phyloP scores from a whole-genome alignment of 2,797 vertebrate genomes.

The Caiman crocodilus region DNA sequence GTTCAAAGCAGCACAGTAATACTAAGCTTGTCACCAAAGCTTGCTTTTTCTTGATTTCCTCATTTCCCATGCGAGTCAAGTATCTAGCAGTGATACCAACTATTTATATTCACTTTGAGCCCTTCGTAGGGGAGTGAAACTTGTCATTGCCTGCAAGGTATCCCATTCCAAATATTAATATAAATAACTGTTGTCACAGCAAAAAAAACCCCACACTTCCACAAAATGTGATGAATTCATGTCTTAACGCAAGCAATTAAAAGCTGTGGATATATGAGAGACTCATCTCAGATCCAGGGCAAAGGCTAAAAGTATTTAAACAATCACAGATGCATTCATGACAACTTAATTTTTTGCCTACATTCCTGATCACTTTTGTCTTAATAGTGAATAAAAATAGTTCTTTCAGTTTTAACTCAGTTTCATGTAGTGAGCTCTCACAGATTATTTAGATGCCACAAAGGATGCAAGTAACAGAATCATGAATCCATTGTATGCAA shows the following conservation, averaged over 20 bases:
- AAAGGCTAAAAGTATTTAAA: constrained; percentile 62
- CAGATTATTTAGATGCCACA: constrained; percentile 45
- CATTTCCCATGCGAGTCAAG: neutral
- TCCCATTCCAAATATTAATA: neutral
- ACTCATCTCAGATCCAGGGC: constrained; percentile 34
- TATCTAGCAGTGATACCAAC: neutral
- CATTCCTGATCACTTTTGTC: constrained; percentile 60
- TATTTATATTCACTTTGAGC: neutral
- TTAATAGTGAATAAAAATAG: constrained; percentile 34
- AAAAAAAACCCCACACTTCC: neutral
- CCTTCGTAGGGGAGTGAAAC: neutral
- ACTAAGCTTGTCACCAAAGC: constrained; percentile 4
- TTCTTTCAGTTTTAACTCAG: constrained; percentile 56
- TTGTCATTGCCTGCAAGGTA: neutral
- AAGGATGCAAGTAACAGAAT: constrained; percentile 28
- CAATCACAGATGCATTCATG: constrained; percentile 46
- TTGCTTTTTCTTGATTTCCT: neutral
- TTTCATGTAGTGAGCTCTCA: constrained; percentile 26
- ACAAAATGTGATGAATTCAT: neutral
- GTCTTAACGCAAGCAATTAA: constrained; percentile 12
- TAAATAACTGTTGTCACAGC: neutral
- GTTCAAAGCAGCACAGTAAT: constrained; percentile 3
- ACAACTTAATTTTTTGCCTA: constrained; percentile 68
- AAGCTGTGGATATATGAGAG: constrained; percentile 16
- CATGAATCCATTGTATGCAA: constrained; percentile 11